Evolutionary conservation across 2,113 vertebrate species (phyloP), one percentile per base, ranked within the genome.

Genomic region (Piaya cayana): DNA sequence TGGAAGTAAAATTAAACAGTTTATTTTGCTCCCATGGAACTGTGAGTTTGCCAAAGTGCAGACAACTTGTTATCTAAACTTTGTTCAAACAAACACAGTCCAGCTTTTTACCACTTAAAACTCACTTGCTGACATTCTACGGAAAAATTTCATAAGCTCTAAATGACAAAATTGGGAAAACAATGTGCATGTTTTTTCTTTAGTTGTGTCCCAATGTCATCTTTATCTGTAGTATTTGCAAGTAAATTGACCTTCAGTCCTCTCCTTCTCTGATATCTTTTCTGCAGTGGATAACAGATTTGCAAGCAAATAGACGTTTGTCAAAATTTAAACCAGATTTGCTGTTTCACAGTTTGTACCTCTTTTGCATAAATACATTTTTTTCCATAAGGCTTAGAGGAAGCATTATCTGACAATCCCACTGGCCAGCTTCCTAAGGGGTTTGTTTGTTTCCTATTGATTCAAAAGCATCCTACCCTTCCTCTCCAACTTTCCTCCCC

Each of bases 251-350:
- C 94, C 93, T 96, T 78, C 87, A 81, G 49, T 64, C 65, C 60
- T 90, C 60, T 88, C 82, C 60, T 81, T 60, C 93, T 63, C 92
- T 90, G 56, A 8, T 86, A 81, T 93, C 68, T 96, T 78, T 86
- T 93, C 76, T 90, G 71, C 69, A 92, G 82, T 82, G 93, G 85
- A 95, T 1, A 1, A 94, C 70, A 91, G 85, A 95, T 96, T 96
- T 97, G 92, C 93, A 96, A 95, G 80, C 60, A 96, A 95, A 95
- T 71, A 93, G 88, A 81, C 60, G 36, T 86, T 81, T 92, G 68
- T 75, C 64, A 53, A 88, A 90, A 75, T 84, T 67, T 83, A 81
- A 93, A 93, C 76, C 76, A 94, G 90, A 96, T 92, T 95, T 96
- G 56, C 56, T 0, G 0, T 92, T 95, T 96, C 76, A 77, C 65